Conservation (phyloP, 2,113 vertebrate genomes). For the Sceloporus undulatus region DNA sequence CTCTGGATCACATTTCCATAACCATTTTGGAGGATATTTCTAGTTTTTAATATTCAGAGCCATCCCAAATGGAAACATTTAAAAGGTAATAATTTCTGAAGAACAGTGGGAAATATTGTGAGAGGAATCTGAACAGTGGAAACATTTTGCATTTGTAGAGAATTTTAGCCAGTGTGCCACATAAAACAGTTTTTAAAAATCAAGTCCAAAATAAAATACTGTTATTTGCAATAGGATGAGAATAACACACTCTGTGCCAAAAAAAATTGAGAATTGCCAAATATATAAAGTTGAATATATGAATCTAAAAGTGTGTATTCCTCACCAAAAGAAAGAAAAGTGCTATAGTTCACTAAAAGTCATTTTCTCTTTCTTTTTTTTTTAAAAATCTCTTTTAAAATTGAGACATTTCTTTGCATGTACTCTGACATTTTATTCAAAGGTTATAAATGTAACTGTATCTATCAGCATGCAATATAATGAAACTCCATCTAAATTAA, state of each 20-base stretch:
- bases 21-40: too few relatives aligned
- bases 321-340: neutral
- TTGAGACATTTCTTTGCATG: neutral
- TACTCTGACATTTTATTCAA: neutral
- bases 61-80: neutral
- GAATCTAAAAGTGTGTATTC: neutral
- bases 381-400: neutral
- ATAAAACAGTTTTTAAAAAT: neutral
- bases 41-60: neutral
- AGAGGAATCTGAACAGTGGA: neutral
- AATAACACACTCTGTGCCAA: neutral
- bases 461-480: neutral
- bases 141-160: accelerated
- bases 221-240: neutral
- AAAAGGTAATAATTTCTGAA: neutral
- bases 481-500: neutral
- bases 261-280: neutral
- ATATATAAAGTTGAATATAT: slow-evolving; percentile 1
- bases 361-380: neutral
- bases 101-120: neutral
- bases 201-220: neutral
- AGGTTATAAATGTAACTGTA: neutral
- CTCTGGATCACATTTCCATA: neutral
- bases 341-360: neutral
- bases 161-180: neutral